Base-by-base conservation (phyloP, 2,888 invertebrate species). In the Antheraea assamensis region DNA sequence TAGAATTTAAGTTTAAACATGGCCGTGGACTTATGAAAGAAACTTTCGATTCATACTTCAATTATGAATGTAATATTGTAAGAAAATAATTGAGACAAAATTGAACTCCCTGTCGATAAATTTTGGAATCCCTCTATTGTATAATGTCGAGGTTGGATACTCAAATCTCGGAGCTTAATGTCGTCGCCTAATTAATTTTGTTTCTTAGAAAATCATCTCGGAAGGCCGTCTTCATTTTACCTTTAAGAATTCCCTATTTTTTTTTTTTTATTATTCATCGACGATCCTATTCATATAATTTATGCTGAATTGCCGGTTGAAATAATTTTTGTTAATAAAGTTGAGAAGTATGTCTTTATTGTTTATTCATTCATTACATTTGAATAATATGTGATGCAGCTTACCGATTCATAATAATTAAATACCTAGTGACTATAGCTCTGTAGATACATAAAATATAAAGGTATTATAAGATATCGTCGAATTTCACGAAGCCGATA, bases 141-240 rank as follows among this genome's bases (percentile, higher is more conserved):
- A n/a, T 15, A 35, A 68, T 10, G 35, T 21, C 27, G 35, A 21
- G 21, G 35, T 21, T 10, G 35, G 35, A n/a, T n/a, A 35, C 80
- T 79, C 71, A 78, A 82, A 82, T 80, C 79, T 76, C 75, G 55
- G 71, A 77, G 79, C 76, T 80, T 78, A 80, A 80, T 80, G 78
- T 78, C 76, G 76, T 77, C 78, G 76, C 76, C 78, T 82, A 82
- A 84, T 84, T 80, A 83, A 80, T 83, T 84, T 82, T 77, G 79
- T 78, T 82, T 81, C 78, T 79, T 77, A 47, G 71, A 71, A 75
- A 76, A 78, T 75, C 80, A 77, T 78, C 80, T 77, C 76, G 79
- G 77, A 76, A 68, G 10, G 75, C 72, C 24, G 71, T 74, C 71
- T 74, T 72, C 75, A 78, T 77, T 76, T 61, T 76, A 70, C 75